Percentiles rank a stretch among this genome's conserved stretches.
These are phyloP conservation scores for Drosophila guanche DNA, from an alignment of 1,140 invertebrate genomes.

Conservation along the genomic window DNA sequence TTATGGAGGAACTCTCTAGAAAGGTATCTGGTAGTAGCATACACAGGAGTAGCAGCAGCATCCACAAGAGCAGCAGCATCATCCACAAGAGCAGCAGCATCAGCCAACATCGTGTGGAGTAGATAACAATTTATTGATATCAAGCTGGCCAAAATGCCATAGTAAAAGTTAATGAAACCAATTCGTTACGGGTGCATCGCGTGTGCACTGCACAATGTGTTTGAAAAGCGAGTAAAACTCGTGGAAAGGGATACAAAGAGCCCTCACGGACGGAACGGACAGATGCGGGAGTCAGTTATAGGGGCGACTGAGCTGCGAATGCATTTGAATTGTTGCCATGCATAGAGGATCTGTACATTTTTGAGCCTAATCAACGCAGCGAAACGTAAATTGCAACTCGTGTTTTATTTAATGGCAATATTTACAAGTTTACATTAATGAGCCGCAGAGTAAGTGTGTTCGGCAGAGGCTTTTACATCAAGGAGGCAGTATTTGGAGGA, in stretches of 20 bases:
- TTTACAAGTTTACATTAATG: too few species aligned
- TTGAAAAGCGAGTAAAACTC: constrained; percentile 3
- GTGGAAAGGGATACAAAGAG: constrained; percentile 28
- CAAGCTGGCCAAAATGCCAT: constrained; percentile 74
- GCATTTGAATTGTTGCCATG: constrained; percentile 16
- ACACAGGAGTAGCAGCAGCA: constrained; percentile 26
- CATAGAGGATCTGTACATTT: too few species aligned
- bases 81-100: constrained; percentile 33
- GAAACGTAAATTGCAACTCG: too few species aligned
- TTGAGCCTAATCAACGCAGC: too few species aligned
- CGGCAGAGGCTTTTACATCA: too few species aligned
- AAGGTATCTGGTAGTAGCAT: constrained; percentile 25
- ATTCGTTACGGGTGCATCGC: constrained; percentile 66
- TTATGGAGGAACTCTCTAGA: constrained; percentile 16
- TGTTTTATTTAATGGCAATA: too few species aligned
- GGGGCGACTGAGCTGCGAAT: constrained; percentile 17
- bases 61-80: constrained; percentile 23
- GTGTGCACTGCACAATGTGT: constrained; percentile 27
- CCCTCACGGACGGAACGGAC: neutral
- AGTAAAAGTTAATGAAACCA: constrained; percentile 82
- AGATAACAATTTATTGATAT: constrained; percentile 79
- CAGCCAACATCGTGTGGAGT: constrained; percentile 46
- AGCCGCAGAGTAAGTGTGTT: too few species aligned
- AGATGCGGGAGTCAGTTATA: constrained; percentile 31
- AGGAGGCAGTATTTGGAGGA: too few species aligned